Conservation (phyloP, 2,113 vertebrate genomes). For the Spheniscus mendiculus region DNA sequence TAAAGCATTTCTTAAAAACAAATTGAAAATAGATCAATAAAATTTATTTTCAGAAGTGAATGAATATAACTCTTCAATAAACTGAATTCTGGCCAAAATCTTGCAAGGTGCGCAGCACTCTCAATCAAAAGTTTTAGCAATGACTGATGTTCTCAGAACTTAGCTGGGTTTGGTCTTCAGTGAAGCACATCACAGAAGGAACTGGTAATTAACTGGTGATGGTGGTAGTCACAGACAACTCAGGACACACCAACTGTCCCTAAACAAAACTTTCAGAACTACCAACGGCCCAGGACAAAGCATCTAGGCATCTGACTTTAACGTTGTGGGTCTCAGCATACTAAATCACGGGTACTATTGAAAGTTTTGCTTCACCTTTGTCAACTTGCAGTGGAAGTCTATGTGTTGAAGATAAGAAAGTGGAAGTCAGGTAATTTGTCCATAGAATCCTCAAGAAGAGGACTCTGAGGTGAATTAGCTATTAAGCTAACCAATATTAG, state of each 20-base stretch:
- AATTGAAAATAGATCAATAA: neutral
- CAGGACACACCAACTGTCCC: neutral
- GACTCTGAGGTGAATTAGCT: neutral
- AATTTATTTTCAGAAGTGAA: neutral
- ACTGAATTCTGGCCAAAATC: neutral
- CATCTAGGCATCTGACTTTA: neutral
- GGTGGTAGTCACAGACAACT: neutral
- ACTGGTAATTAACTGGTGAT: neutral
- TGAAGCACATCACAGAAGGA: neutral
- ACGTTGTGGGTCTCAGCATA: neutral
- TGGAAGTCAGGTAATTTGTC: neutral
- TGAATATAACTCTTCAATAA: neutral
- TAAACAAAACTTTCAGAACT: neutral
- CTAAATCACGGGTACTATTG: neutral
- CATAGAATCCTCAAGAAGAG: neutral
- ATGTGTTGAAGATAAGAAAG: fast-evolving
- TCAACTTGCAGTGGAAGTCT: neutral
- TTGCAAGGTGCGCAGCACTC: neutral
- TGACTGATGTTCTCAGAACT: neutral
- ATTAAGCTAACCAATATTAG: neutral
- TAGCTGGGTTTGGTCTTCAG: neutral
- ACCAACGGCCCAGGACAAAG: neutral
- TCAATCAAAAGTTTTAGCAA: neutral
- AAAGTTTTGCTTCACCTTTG: neutral
- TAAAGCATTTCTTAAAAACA: neutral